Evolutionary conservation across 2,113 vertebrate species (phyloP).

Genomic region (Laterallus jamaicensis): DNA sequence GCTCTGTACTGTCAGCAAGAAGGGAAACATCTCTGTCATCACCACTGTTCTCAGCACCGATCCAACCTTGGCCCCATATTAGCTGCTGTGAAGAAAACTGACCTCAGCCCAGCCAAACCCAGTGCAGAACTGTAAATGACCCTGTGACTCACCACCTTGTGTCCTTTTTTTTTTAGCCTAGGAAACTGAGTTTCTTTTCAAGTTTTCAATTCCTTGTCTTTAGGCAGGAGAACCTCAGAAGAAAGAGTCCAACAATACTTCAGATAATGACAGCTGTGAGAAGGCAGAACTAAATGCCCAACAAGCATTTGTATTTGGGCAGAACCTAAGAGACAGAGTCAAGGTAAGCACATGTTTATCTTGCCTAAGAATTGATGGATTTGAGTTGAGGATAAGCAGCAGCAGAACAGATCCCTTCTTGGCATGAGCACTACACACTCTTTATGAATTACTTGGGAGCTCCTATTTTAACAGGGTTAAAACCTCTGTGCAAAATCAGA

Average conservation of each 20-base stretch:
- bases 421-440: background rate
- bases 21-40: too few relatives aligned
- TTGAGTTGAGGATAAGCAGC: background rate
- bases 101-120: too few relatives aligned
- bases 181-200: too few relatives aligned
- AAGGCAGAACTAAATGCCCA: constrained; percentile 79
- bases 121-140: background rate
- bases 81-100: too few relatives aligned
- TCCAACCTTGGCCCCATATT: too few relatives aligned
- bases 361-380: background rate
- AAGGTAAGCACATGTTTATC: constrained; percentile 76
- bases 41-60: too few relatives aligned
- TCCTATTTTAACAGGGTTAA: background rate
- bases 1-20: too few relatives aligned
- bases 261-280: constrained; percentile 76
- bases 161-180: too few relatives aligned
- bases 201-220: background rate
- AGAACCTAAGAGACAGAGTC: constrained; percentile 95
- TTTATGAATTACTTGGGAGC: background rate
- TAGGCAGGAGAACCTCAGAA: constrained; percentile 78
- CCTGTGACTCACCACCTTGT: background rate
- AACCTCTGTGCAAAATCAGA: background rate
- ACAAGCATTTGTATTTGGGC: constrained; percentile 92
- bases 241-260: constrained; percentile 47
- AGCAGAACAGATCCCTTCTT: background rate